Evolutionary conservation across 1,140 invertebrate species (phyloP).

Genomic region (Diprion similis): DNA sequence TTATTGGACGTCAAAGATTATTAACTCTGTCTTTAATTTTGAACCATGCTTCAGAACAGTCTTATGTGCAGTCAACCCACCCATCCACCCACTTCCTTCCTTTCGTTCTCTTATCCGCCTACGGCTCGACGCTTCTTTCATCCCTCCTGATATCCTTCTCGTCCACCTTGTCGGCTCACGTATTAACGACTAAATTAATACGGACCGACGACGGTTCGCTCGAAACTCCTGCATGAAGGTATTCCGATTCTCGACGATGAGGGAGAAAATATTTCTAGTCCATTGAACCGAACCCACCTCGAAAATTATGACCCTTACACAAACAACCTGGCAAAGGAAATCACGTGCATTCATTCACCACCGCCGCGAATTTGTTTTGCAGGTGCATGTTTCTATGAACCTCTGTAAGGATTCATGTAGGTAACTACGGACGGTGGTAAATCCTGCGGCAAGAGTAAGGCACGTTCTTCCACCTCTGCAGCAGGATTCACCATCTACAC

Average conservation of each 20-base stretch:
- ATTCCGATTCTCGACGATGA: neutral
- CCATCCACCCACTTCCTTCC: too few species aligned
- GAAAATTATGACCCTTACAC: too few species aligned
- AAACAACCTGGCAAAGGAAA: neutral
- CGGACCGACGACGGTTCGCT: neutral
- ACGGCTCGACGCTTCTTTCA: neutral
- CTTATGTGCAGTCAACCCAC: too few species aligned
- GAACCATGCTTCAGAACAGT: neutral
- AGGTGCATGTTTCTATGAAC: neutral
- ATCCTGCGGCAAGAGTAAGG: slow-evolving; percentile 2
- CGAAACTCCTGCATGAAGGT: too few species aligned
- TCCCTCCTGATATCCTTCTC: neutral
- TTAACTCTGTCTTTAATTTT: slow-evolving; percentile 3
- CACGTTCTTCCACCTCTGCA: neutral
- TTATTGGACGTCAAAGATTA: slow-evolving; percentile 3
- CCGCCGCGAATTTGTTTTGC: neutral
- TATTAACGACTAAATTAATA: neutral
- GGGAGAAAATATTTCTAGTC: neutral
- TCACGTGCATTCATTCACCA: neutral
- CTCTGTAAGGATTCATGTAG: neutral
- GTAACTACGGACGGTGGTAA: neutral
- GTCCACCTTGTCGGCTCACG: neutral
- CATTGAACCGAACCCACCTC: too few species aligned
- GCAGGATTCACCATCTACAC: neutral
- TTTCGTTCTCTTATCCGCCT: neutral